Percentiles rank a stretch among this genome's conserved stretches.
Conservation (phyloP, 2,113 vertebrate genomes). For the Thunnus thynnus region DNA sequence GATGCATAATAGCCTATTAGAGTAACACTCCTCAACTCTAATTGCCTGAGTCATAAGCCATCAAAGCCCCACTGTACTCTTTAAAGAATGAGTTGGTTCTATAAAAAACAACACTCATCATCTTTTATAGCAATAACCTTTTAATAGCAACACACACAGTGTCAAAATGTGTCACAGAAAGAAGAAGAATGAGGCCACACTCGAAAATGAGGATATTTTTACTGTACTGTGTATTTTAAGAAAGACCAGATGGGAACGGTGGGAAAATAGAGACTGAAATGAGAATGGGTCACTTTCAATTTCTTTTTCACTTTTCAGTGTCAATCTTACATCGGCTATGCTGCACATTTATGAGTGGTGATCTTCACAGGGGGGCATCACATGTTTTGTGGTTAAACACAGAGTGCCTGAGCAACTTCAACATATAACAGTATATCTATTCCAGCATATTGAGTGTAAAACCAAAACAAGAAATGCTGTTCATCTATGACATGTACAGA, state of each 20-base stretch:
- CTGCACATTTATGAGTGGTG: not conserved
- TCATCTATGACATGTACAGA: too few species aligned
- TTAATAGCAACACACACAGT: conserved; percentile 10
- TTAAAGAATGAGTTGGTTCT: conserved; percentile 7
- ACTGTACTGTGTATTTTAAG: conserved; percentile 16
- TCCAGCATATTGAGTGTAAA: not conserved
- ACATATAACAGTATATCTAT: not conserved
- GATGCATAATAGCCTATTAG: conserved; percentile 53
- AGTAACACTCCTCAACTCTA: conserved; percentile 31
- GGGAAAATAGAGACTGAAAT: not conserved
- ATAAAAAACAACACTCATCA: conserved; percentile 8
- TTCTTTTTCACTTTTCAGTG: not conserved
- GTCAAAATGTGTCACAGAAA: not conserved
- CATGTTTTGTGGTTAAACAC: not conserved
- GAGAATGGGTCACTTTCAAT: conserved; percentile 15
- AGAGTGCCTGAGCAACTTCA: not conserved
- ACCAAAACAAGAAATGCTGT: not conserved
- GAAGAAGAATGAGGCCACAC: conserved; percentile 32
- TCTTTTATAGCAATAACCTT: conserved; percentile 38
- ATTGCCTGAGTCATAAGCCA: conserved; percentile 54
- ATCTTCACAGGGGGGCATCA: not conserved
- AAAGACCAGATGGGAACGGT: not conserved
- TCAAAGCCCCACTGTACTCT: conserved; percentile 38
- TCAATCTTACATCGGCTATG: conserved; percentile 10
- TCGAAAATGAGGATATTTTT: conserved; percentile 8